Evolutionary conservation across 2,797 vertebrate genomes (phyloP).

Genomic region (Heteromormyrus szaboi): DNA sequence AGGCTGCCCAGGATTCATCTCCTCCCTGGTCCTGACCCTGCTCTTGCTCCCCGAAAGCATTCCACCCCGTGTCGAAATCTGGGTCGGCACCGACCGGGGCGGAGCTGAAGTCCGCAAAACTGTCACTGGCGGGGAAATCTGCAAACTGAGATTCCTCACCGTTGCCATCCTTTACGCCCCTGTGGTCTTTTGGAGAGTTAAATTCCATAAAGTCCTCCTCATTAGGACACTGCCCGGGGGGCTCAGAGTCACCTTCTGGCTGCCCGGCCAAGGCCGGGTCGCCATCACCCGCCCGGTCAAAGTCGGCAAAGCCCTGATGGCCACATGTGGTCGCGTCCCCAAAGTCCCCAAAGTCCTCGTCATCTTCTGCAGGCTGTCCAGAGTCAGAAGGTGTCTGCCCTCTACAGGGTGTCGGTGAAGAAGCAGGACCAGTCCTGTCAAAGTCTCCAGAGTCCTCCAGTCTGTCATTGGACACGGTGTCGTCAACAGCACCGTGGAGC

Average conservation of each 20-base stretch:
- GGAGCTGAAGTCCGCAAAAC: constrained; percentile 85
- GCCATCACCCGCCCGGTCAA: constrained; percentile 42
- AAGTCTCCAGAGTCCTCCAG: constrained; percentile 78
- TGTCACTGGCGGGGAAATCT: constrained; percentile 69
- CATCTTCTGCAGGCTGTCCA: constrained; percentile 60
- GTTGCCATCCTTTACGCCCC: constrained; percentile 19
- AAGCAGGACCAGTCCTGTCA: constrained; percentile 62
- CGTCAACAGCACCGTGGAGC: constrained; percentile 43
- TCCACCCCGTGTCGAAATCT: constrained; percentile 62
- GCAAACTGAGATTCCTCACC: constrained; percentile 33
- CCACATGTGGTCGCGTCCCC: constrained; percentile 52
- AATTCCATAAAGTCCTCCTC: constrained; percentile 76
- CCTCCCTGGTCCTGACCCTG: constrained; percentile 50
- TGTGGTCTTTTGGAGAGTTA: constrained; percentile 49
- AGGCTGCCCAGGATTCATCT: constrained; percentile 78
- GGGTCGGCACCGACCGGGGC: constrained; percentile 50
- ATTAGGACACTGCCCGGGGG: background rate
- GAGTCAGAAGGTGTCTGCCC: constrained; percentile 51
- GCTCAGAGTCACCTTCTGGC: background rate
- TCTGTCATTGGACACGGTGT: constrained; percentile 54
- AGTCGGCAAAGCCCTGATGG: constrained; percentile 50
- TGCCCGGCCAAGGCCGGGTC: background rate
- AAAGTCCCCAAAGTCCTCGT: constrained; percentile 63
- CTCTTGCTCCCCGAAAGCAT: constrained; percentile 64
- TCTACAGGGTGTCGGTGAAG: constrained; percentile 54